Percentiles rank a stretch among this genome's conserved stretches.
Evolutionary conservation across 2,888 invertebrate genomes (phyloP).

Genomic region (Isoperla grammatica): DNA sequence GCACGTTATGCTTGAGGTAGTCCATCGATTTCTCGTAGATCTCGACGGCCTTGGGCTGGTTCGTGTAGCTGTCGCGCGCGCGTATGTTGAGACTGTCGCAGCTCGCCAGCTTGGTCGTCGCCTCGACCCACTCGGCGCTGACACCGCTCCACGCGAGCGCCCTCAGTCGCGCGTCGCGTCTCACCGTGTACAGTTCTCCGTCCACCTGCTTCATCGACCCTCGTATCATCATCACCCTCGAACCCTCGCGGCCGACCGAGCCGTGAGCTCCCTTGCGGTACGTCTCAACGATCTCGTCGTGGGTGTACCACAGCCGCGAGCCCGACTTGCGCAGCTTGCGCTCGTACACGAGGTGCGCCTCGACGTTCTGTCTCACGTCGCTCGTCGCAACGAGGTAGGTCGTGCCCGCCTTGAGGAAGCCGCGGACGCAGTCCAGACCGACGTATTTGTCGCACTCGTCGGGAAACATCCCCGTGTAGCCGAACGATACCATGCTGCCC

Average conservation of each 20-base stretch:
- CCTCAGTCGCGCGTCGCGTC: conserved; percentile 61
- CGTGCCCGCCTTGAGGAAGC: background rate
- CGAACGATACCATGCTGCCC: conserved; percentile 49
- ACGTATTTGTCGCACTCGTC: conserved; percentile 54
- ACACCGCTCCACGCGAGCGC: conserved; percentile 47
- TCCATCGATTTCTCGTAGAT: conserved; percentile 48
- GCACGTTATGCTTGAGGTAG: conserved; percentile 50
- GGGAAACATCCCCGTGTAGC: conserved; percentile 57
- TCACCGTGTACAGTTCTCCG: conserved; percentile 50
- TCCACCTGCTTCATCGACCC: conserved; percentile 55
- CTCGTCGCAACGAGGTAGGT: no score
- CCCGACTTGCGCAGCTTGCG: conserved; percentile 36
- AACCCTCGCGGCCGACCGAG: conserved; percentile 48
- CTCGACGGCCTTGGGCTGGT: conserved; percentile 9
- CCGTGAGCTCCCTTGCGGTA: conserved; percentile 52
- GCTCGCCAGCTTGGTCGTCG: conserved; percentile 51
- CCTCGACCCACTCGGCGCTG: conserved; percentile 50
- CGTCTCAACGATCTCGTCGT: conserved; percentile 55
- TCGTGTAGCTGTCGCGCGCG: conserved; percentile 35
- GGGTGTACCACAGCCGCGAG: conserved; percentile 57
- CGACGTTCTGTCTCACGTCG: no score
- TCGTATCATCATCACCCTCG: conserved; percentile 46
- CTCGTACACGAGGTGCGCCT: no score
- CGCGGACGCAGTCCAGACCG: conserved; percentile 38
- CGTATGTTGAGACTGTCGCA: conserved; percentile 61